Evolutionary conservation across 2,797 vertebrate genomes (phyloP).

Genomic region (Acrossocheilus wenchowensis): DNA sequence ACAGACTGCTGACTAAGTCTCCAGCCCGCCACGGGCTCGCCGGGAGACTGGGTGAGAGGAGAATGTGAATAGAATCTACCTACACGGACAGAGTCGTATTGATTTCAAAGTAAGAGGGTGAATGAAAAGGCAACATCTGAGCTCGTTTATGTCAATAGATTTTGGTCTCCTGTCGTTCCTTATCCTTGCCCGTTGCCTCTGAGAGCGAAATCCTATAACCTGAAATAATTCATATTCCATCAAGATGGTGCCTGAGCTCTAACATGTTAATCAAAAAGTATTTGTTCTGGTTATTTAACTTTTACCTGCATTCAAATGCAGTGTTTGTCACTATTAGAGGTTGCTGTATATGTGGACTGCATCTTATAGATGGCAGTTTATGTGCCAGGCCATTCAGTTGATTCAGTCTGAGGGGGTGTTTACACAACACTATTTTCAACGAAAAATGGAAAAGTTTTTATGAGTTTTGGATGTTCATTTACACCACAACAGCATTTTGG

Average conservation of each 20-base stretch:
- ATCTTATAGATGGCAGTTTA: background rate
- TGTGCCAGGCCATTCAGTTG: background rate
- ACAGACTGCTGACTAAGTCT: slow-evolving; percentile 61
- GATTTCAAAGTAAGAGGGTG: slow-evolving; percentile 49
- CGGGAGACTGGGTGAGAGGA: slow-evolving; percentile 33
- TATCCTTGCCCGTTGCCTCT: slow-evolving; percentile 18
- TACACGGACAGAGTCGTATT: slow-evolving; percentile 47
- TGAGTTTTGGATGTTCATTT: background rate
- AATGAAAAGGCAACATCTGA: slow-evolving; percentile 52
- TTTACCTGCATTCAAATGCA: background rate
- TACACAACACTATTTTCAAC: background rate
- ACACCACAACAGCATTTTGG: background rate
- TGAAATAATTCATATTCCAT: slow-evolving; percentile 34
- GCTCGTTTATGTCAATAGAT: slow-evolving; percentile 54
- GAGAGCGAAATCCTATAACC: slow-evolving; percentile 30
- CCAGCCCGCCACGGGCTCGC: slow-evolving; percentile 6
- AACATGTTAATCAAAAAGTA: slow-evolving; percentile 24
- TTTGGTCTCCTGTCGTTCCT: slow-evolving; percentile 53
- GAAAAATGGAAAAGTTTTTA: background rate
- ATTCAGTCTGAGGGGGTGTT: background rate
- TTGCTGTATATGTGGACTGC: background rate
- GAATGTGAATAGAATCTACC: slow-evolving; percentile 52
- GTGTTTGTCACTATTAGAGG: background rate
- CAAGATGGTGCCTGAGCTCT: slow-evolving; percentile 15
- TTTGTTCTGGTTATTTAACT: slow-evolving; percentile 19